Base-by-base conservation (phyloP, 2,888 invertebrate genomes). In the Diachrysia chrysitis region DNA sequence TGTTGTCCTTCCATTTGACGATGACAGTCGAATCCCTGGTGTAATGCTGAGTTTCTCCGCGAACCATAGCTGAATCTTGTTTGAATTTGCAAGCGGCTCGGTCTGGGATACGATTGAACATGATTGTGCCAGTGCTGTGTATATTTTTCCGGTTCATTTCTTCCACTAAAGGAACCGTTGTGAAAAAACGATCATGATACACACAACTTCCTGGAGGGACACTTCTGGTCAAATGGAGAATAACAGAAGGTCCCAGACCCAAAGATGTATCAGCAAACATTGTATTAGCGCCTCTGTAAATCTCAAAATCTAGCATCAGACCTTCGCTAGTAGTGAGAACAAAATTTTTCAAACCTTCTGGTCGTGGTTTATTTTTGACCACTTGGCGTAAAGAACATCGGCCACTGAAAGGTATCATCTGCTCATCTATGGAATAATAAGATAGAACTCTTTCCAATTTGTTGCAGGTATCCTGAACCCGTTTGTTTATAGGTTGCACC, bases 141-240 rank as follows among this genome's bases (percentile, higher is more conserved):
- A 59, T 6, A 32, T 32, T 32, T 19, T 4, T 12, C 59, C 7
- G 14, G 0, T 60, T 35, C 67, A 84, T 61, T 69, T 81, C 78
- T 48, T 71, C 79, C 48, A 79, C 54, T 53, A 82, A 70, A 46
- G 77, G 70, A 16, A 81, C 59, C 3, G 82, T 78, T 0, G 81
- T 77, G 46, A 81, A 83, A 72, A 74, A 81, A 1, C 78, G 35
- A 58, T 81, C 81, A 58, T 76, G 76, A 42, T 78, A 84, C 0
- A 82, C 56, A 71, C 82, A 84, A 55, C 82, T 82, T 1, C 78
- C 81, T 6, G 63, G 67, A 12, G 82, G 84, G 9, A 82, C 48
- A 56, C 61, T 70, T 58, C 69, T 67, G 2, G 51, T 17, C 51
- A 71, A 56, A 62, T 80, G 78, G 2, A 83, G 58, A 32, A 84